Percentiles rank a stretch among this genome's conserved stretches.
phyloP scores from a whole-genome alignment of 2,797 vertebrate species.

The Apogon hyalosoma region DNA sequence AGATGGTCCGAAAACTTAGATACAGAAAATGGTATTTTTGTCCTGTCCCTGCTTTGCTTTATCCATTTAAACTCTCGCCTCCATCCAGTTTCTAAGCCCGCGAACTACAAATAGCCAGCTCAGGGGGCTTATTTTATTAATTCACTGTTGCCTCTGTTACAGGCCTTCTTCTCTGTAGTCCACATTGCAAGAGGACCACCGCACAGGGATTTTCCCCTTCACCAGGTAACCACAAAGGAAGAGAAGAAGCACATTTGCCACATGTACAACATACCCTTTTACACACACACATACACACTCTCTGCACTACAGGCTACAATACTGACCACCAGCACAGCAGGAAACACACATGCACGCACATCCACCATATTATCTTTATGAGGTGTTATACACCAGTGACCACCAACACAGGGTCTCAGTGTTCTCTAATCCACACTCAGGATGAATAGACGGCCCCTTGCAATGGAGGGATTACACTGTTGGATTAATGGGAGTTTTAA shows the following conservation, averaged over 20 bases:
- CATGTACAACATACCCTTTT: constrained; percentile 68
- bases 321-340: constrained; percentile 72
- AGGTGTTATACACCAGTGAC: constrained; percentile 82
- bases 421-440: constrained; percentile 79
- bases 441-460: constrained; percentile 71
- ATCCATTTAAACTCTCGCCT: constrained; percentile 27
- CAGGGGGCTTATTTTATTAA: constrained; percentile 71
- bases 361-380: constrained; percentile 75
- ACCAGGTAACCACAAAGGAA: constrained; percentile 80
- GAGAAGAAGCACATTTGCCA: constrained; percentile 78
- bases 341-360: constrained; percentile 58
- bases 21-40: constrained; percentile 3
- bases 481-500: constrained; percentile 81
- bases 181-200: constrained; percentile 75
- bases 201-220: constrained; percentile 82
- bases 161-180: constrained; percentile 61
- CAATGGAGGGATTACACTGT: constrained; percentile 77
- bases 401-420: constrained; percentile 81
- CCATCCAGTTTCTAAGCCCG: constrained; percentile 29
- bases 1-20: background rate
- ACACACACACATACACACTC: constrained; percentile 42
- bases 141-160: constrained; percentile 74
- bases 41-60: constrained; percentile 24
- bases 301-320: constrained; percentile 37
- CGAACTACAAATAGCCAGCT: constrained; percentile 46